phyloP scores from a whole-genome alignment of 2,113 vertebrate species.

The Nyctibius bracteatus region DNA sequence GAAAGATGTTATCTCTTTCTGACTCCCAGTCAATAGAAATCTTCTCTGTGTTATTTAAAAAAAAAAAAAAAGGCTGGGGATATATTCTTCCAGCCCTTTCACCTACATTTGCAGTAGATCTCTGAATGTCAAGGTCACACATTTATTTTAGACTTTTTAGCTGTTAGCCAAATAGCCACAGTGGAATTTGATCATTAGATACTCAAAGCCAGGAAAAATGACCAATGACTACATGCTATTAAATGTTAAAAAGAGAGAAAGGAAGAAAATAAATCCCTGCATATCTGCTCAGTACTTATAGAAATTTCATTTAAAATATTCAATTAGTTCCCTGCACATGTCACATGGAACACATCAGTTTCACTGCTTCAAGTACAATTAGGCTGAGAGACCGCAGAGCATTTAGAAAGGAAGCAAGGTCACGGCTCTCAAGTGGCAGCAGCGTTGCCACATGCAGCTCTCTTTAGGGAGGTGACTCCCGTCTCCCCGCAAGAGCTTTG shows the following conservation, averaged over 20 bases:
- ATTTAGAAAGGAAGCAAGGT: background rate
- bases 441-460: background rate
- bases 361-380: conserved; percentile 37
- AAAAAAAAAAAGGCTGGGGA: background rate
- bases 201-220: background rate
- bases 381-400: background rate
- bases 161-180: background rate
- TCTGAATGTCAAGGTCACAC: background rate
- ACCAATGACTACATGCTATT: background rate
- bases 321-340: conserved; percentile 5
- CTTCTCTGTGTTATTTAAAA: background rate
- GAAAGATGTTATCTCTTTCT: background rate
- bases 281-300: background rate
- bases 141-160: background rate
- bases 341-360: conserved; percentile 6
- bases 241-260: background rate
- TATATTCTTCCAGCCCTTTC: background rate
- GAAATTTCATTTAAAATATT: conserved; percentile 32
- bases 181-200: conserved; percentile 7
- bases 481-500: background rate
- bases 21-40: background rate
- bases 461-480: background rate
- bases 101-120: background rate
- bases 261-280: background rate
- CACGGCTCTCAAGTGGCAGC: background rate